Base-by-base conservation (phyloP, 2,113 vertebrate genomes). In the Haemorhous mexicanus region DNA sequence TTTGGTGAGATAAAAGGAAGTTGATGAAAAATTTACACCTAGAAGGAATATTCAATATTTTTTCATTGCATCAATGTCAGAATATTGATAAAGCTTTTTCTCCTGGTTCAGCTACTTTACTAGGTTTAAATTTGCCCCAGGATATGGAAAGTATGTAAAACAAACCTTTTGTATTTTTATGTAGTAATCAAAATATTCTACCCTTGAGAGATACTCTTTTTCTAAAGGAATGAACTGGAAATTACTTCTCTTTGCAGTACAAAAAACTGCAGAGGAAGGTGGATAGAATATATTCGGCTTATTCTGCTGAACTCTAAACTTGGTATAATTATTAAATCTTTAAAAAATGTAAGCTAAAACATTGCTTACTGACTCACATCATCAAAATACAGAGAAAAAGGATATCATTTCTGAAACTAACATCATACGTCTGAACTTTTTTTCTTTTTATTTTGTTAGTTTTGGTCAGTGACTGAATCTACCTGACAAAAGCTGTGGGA, bases 171-270 rank as follows among this genome's bases (percentile, higher is more conserved):
- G 16, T 62, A 56, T 80, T 95, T 87, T 93, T 84, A 83, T 85
- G 41, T 24, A 92, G 33, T 33, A 83, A 86, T 74, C 46, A 82
- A 90, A 95, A 91, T 90, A 74, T 50, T 94, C 55, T 94, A 63
- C 41, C 32, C 43, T 89, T 83, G 43, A 95, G 58, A 66, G 8
- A 64, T 7, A 80, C 17, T 75, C 1, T 61, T 80, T 91, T 73
- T 66, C 30, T 77, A 74, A 86, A 67, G 55, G 41, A 94, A 63
- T 50, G 9, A 27, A 49, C 28, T 62, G 62, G 30, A 76, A 91
- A 86, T 17, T 2, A 15, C 28, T 74, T 72, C 3, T 53, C 10
- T 87, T 92, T 52, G 23, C 28, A 56, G n/a, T 5, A 11, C 28
- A 77, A 88, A 90, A 85, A 93, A 84, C 12, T 58, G 7, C 30